Conservation (phyloP, 2,888 invertebrate species). For the Ceratothoa steindachneri region DNA sequence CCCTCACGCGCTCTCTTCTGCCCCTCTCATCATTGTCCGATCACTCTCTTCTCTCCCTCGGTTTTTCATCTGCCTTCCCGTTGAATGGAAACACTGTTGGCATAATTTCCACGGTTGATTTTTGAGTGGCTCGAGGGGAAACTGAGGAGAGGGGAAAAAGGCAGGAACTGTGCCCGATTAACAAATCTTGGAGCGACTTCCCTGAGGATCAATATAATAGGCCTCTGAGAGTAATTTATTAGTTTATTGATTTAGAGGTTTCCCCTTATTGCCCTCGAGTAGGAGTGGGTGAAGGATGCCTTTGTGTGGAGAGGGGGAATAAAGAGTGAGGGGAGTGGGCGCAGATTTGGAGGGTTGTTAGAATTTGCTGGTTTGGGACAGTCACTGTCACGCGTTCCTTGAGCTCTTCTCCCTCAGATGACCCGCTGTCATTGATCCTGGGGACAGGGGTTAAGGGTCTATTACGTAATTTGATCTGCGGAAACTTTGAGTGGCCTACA, state of each 20-base stretch:
- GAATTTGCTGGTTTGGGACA: too few relatives aligned
- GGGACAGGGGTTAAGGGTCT: too few relatives aligned
- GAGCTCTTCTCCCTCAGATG: too few relatives aligned
- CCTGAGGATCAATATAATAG: background rate
- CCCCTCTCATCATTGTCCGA: background rate
- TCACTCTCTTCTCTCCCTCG: background rate
- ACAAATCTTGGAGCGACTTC: background rate
- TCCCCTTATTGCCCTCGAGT: background rate
- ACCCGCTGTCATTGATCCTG: too few relatives aligned
- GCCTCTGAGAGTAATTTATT: background rate
- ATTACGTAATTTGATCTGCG: too few relatives aligned
- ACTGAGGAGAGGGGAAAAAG: background rate
- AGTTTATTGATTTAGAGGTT: background rate
- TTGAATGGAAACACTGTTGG: background rate
- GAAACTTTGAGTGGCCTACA: too few relatives aligned
- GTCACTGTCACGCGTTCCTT: too few relatives aligned
- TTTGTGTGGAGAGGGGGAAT: too few relatives aligned
- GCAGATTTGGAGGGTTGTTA: too few relatives aligned
- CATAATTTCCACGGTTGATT: background rate
- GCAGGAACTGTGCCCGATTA: background rate
- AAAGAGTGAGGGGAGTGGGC: too few relatives aligned
- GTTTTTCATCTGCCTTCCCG: background rate
- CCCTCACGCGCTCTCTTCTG: background rate
- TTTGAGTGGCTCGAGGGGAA: background rate
- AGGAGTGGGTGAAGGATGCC: too few relatives aligned